These are phyloP conservation scores for Neodiprion fabricii DNA, from an alignment of 1,140 invertebrate species.

Conservation along the genomic window DNA sequence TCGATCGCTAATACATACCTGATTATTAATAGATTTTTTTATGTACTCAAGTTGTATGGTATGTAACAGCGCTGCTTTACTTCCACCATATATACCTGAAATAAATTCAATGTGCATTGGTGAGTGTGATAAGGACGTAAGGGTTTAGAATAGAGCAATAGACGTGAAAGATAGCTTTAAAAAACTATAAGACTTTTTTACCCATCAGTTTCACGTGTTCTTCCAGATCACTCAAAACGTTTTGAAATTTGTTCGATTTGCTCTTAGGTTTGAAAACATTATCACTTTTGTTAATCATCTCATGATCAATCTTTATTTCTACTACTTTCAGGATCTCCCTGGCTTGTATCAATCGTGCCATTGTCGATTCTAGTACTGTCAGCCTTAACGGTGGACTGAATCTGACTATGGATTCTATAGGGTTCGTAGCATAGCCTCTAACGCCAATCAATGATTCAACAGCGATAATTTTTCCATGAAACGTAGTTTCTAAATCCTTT, in stretches of 20 bases:
- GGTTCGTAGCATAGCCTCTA: slow-evolving; percentile 70
- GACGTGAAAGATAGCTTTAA: background rate
- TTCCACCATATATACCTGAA: slow-evolving; percentile 65
- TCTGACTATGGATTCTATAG: slow-evolving; percentile 58
- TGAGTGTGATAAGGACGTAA: background rate
- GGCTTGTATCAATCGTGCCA: slow-evolving; percentile 26
- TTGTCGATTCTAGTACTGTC: background rate
- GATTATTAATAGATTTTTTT: slow-evolving; percentile 59
- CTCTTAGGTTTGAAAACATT: slow-evolving; percentile 28
- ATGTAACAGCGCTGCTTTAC: slow-evolving; percentile 63
- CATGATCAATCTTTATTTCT: slow-evolving; percentile 20
- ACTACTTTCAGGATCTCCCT: slow-evolving; percentile 18
- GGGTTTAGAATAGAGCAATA: slow-evolving; percentile 9
- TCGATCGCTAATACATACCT: slow-evolving; percentile 29
- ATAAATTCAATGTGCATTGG: slow-evolving; percentile 23
- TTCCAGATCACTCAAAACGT: slow-evolving; percentile 54
- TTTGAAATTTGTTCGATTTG: slow-evolving; percentile 54
- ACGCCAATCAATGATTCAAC: slow-evolving; percentile 70
- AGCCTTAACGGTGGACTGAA: slow-evolving; percentile 31
- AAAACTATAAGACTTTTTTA: slow-evolving; percentile 25
- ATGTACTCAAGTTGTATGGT: slow-evolving; percentile 70
- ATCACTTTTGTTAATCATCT: background rate
- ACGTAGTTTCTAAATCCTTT: slow-evolving; percentile 74
- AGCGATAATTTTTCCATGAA: slow-evolving; percentile 75
- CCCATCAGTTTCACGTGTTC: slow-evolving; percentile 63